Conservation (phyloP, 1,140 invertebrate genomes). For the Drosophila eugracilis region DNA sequence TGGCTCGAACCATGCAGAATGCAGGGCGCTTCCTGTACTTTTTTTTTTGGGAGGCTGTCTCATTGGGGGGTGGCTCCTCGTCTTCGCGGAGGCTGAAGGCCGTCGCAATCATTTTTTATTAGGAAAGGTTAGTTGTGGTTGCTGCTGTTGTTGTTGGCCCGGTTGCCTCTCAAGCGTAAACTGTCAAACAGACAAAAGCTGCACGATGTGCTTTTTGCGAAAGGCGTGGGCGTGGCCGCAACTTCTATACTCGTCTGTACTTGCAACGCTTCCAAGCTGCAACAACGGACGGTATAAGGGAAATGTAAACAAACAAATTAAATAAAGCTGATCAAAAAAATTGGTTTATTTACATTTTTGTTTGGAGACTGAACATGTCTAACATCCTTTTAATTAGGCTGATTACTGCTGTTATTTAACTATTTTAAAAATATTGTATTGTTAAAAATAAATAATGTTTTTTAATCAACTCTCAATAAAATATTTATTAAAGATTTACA, state of each 20-base stretch:
- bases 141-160: constrained; percentile 47
- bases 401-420: no score
- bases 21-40: constrained; percentile 46
- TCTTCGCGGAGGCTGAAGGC: constrained; percentile 59
- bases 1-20: constrained; percentile 33
- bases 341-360: constrained; percentile 10
- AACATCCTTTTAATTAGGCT: no score
- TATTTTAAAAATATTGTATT: no score
- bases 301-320: constrained; percentile 22
- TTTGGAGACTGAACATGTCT: no score
- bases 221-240: constrained; percentile 52
- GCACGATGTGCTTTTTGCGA: constrained; percentile 63
- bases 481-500: no score
- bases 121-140: constrained; percentile 79
- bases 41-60: constrained; percentile 11
- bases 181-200: constrained; percentile 55
- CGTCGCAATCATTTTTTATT: constrained; percentile 75
- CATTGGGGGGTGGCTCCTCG: constrained; percentile 21
- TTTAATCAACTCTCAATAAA: no score
- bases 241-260: no score
- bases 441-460: no score
- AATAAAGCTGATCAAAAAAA: constrained; percentile 31
- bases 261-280: constrained; percentile 41
- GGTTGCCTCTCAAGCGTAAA: constrained; percentile 36
- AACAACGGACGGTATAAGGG: constrained; percentile 32